Evolutionary conservation across 2,797 vertebrate species (phyloP).

Genomic region (Psittacula derbiana): DNA sequence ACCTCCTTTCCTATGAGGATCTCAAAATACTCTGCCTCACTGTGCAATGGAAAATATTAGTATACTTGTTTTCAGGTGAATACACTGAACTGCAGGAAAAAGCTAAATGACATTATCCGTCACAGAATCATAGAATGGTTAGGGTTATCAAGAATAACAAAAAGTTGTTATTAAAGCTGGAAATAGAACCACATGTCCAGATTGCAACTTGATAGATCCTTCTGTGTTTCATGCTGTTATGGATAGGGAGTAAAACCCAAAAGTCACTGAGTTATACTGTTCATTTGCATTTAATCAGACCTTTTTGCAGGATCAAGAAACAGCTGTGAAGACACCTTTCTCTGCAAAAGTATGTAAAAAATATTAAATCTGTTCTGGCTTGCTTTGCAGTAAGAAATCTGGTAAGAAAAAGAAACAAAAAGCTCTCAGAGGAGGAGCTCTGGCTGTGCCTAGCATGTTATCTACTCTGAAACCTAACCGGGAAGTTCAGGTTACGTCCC

Average conservation of each 20-base stretch:
- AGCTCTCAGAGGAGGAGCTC: not conserved
- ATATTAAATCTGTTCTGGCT: not conserved
- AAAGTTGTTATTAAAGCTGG: not conserved
- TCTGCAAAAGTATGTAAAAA: not conserved
- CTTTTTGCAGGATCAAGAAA: not conserved
- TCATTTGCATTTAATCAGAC: not conserved
- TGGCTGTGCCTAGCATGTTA: not conserved
- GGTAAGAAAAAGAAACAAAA: not conserved
- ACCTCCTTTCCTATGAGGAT: not conserved
- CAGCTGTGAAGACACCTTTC: not conserved
- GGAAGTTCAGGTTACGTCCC: not conserved
- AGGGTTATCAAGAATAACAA: not conserved
- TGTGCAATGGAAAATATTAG: not conserved
- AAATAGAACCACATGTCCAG: not conserved
- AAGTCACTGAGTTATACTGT: not conserved
- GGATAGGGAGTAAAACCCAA: not conserved
- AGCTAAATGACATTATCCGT: not conserved
- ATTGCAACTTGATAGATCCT: not conserved
- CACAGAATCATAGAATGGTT: not conserved
- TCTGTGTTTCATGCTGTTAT: not conserved
- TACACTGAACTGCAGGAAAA: not conserved
- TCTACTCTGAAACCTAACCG: not conserved
- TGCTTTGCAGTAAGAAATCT: not conserved
- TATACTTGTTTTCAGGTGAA: not conserved
- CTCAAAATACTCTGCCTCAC: not conserved